These are phyloP conservation scores for Dolichomitus sp. DNA, from an alignment of 2,888 invertebrate genomes.

Conservation along the genomic window DNA sequence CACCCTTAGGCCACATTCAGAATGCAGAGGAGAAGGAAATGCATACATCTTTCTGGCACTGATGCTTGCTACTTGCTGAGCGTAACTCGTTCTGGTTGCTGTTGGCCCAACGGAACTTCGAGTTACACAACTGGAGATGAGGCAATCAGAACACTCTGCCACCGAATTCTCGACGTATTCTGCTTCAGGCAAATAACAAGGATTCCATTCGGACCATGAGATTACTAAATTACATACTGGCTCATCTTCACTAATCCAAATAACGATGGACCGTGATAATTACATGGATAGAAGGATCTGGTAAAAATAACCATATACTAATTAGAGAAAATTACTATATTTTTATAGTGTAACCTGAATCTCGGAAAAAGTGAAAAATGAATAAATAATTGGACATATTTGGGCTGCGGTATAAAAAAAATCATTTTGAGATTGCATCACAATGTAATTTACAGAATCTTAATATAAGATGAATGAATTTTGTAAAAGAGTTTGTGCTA, in stretches of 20 bases:
- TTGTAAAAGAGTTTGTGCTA: too few species aligned
- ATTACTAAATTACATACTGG: background rate
- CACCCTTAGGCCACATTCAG: constrained; percentile 21
- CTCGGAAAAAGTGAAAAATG: too few species aligned
- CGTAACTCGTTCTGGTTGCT: constrained; percentile 6
- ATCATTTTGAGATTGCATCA: too few species aligned
- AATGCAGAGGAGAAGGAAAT: constrained; percentile 35
- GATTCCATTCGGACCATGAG: background rate
- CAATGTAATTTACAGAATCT: too few species aligned
- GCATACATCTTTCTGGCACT: constrained; percentile 23
- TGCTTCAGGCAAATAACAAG: background rate
- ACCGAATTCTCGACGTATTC: constrained; percentile 18
- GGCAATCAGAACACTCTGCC: constrained; percentile 24
- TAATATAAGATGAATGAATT: too few species aligned
- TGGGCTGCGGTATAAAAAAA: too few species aligned
- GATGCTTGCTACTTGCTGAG: constrained; percentile 18
- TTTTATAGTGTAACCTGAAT: too few species aligned
- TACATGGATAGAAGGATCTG: too few species aligned
- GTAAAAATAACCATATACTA: too few species aligned
- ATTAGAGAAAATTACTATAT: too few species aligned
- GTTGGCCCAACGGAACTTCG: constrained; percentile 11
- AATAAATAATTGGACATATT: too few species aligned
- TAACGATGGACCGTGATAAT: background rate
- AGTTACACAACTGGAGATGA: constrained; percentile 35
- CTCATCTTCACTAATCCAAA: background rate